Percentiles rank a stretch among this genome's conserved stretches.
These are phyloP conservation scores for Piscicola geometra DNA, from an alignment of 2,888 invertebrate species.

Conservation along the genomic window DNA sequence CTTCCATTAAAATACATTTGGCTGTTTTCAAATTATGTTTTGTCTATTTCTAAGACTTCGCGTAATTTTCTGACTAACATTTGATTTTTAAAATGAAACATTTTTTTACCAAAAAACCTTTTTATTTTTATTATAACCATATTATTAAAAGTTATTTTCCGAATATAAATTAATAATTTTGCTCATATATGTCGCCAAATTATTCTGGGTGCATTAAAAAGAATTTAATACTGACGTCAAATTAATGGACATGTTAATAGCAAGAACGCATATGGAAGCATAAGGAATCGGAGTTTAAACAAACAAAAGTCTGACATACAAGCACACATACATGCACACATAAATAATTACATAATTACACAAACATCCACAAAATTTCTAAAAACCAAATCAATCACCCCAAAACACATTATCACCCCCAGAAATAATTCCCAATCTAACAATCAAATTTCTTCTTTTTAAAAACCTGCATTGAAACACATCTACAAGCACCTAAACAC, in stretches of 20 bases:
- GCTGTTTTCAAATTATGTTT: neutral
- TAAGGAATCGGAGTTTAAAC: no score
- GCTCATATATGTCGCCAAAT: neutral
- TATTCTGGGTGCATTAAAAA: neutral
- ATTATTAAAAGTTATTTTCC: neutral
- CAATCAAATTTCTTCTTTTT: no score
- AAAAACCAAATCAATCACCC: no score
- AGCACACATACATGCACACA: neutral
- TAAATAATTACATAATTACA: slow-evolving; percentile 3
- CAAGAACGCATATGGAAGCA: neutral
- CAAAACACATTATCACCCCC: no score
- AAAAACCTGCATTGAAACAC: neutral
- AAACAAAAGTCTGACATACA: neutral
- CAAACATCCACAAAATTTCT: neutral
- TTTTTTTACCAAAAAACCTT: neutral
- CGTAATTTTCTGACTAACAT: neutral
- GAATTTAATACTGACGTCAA: slow-evolving; percentile 1
- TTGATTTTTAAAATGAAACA: neutral
- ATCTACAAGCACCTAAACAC: neutral
- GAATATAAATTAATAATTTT: neutral
- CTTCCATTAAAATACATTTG: neutral
- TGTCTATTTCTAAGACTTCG: neutral
- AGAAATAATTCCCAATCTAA: no score
- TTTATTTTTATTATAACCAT: neutral
- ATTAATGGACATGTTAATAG: neutral